Percentiles rank a stretch among this genome's conserved stretches.
These are phyloP conservation scores for Hyposoter dolosus DNA, from an alignment of 2,888 invertebrate species.

Conservation along the genomic window DNA sequence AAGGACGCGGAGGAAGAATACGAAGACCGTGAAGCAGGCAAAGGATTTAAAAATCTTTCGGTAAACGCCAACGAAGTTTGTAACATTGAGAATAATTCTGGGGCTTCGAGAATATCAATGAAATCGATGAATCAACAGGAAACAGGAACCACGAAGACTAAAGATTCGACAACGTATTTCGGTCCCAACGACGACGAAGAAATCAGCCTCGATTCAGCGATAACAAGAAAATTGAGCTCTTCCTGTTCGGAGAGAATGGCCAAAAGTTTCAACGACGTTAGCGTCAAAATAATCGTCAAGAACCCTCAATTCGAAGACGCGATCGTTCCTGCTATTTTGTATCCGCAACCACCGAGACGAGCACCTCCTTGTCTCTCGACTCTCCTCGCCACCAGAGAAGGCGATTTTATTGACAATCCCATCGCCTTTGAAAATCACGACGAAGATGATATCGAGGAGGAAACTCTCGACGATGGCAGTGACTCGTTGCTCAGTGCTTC, in stretches of 20 bases:
- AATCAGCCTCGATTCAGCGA: slow-evolving; percentile 70
- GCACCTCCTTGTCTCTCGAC: slow-evolving; percentile 84
- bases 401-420: slow-evolving; percentile 80
- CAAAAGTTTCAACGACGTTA: slow-evolving; percentile 84
- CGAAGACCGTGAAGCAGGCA: slow-evolving; percentile 84
- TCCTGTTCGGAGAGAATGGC: slow-evolving; percentile 83
- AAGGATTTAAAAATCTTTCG: slow-evolving; percentile 69
- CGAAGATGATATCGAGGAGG: slow-evolving; percentile 87
- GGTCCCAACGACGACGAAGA: slow-evolving; percentile 56
- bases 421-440: slow-evolving; percentile 86
- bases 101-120: slow-evolving; percentile 35
- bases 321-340: slow-evolving; percentile 91
- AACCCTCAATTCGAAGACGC: slow-evolving; percentile 88
- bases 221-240: slow-evolving; percentile 82
- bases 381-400: slow-evolving; percentile 79
- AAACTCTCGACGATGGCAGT: slow-evolving; percentile 86
- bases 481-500: slow-evolving; percentile 90
- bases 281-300: slow-evolving; percentile 86
- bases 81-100: not conserved
- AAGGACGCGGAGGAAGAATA: slow-evolving; percentile 91
- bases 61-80: not conserved
- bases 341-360: slow-evolving; percentile 93
- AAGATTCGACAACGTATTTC: slow-evolving; percentile 56
- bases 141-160: not conserved
- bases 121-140: slow-evolving; percentile 45